Base-by-base conservation (phyloP, 2,797 vertebrate genomes). In the Myripristis murdjan region DNA sequence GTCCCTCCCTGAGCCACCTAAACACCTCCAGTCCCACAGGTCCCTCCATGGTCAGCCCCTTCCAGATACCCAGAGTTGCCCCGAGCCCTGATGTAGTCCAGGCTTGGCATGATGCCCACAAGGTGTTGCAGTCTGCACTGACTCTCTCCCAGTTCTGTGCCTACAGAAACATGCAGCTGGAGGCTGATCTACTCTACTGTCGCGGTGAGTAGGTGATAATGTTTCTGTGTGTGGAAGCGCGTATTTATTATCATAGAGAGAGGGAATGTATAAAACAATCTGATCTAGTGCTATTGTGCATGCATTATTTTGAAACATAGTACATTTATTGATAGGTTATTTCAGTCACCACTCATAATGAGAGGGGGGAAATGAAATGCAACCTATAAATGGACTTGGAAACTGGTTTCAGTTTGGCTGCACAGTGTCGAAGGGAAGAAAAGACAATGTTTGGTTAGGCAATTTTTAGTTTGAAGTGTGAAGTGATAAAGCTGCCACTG, bases 121-220 rank as follows among this genome's bases (percentile, higher is more conserved):
- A 81, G 31, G 75, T 94, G 64, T 88, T 95, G 44, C 85, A 91
- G 55, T 84, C 79, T 16, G 95, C 96, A 1, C 2, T 95, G 77
- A 76, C 72, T 26, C 92, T 96, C 35, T 94, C 89, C 64, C 90
- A 73, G 75, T 54, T 53, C 41, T 89, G 92, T 16, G 88, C 89
- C 49, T 82, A 39, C 65, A 86, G 81, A 83, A 89, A 94, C 43
- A 1, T 53, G 12, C 91, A 95, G 61, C 76, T 96, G 66, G 92
- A 96, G 89, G 92, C 93, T 14, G 94, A 96, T 75, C 84, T 96
- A 37, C 92, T 96, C 23, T 96, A 95, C 84, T 92, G 91, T 61
- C 94, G 92, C 92, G 95, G 95, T 96, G 77, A 82, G 77, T 43
- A 16, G n/a, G 10, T 15, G 18, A 20, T 10, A 11, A 7, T 70